Conservation (phyloP, 2,888 invertebrate species). For the Cephus pulcher region DNA sequence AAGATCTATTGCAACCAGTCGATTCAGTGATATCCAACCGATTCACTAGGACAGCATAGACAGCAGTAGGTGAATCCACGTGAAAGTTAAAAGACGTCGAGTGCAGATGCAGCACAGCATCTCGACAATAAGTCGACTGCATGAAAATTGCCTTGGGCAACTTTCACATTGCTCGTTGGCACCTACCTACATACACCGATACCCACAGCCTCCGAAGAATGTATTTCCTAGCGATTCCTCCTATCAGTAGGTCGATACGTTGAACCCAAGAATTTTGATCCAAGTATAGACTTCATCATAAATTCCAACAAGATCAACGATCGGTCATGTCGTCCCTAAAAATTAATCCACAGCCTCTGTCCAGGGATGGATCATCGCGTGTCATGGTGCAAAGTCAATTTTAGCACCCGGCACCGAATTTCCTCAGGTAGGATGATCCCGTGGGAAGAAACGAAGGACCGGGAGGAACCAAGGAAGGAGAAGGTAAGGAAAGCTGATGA, state of each 20-base stretch:
- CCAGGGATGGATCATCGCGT: not conserved
- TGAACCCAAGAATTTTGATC: not conserved
- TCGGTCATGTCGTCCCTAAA: not conserved
- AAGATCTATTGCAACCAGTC: not conserved
- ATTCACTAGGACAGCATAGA: not conserved
- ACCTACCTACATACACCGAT: not conserved
- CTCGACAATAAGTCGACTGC: not conserved
- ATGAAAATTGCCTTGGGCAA: not conserved
- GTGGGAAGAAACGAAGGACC: constrained; percentile 6
- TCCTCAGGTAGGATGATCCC: not conserved
- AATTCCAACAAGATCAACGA: not conserved
- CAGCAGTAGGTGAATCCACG: not conserved
- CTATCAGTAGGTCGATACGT: not conserved
- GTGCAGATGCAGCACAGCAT: not conserved
- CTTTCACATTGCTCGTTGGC: not conserved
- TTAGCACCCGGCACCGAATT: not conserved
- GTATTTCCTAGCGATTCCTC: not conserved
- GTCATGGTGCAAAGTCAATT: not conserved
- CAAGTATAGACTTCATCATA: not conserved
- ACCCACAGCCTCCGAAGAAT: not conserved
- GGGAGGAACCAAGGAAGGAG: constrained; percentile 16
- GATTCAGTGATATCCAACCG: not conserved
- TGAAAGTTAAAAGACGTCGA: not conserved
- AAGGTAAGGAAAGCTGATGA: constrained; percentile 14
- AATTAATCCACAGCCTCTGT: not conserved